Evolutionary conservation across 2,113 vertebrate species (phyloP).

Genomic region (Caretta caretta): DNA sequence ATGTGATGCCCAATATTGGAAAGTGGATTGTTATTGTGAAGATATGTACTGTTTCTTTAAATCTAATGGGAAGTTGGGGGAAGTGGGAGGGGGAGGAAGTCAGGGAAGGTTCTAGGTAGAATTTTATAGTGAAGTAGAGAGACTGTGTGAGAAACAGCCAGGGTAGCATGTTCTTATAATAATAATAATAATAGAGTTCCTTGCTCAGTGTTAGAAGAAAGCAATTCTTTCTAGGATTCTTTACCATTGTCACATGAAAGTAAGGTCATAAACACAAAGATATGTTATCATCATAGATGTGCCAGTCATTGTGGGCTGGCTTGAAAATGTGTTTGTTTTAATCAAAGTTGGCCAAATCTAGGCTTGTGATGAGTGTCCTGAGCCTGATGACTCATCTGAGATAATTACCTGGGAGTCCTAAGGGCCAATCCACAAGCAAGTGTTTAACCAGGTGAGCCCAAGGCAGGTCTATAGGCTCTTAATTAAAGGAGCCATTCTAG

Average conservation of each 20-base stretch:
- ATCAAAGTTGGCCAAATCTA: not conserved
- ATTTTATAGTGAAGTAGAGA: not conserved
- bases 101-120: not conserved
- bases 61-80: not conserved
- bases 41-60: not conserved
- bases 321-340: not conserved
- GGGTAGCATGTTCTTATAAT: not conserved
- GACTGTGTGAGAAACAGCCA: not conserved
- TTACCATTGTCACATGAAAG: not conserved
- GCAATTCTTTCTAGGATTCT: not conserved
- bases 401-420: not conserved
- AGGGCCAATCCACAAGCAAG: not conserved
- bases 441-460: not conserved
- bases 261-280: conserved; percentile 1
- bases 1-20: not conserved
- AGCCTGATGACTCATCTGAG: not conserved
- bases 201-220: conserved; percentile 16
- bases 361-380: not conserved
- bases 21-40: rapidly evolving
- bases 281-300: not conserved
- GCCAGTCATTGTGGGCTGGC: not conserved
- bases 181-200: not conserved
- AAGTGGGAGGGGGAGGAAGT: not conserved
- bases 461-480: not conserved
- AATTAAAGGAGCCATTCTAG: not conserved